Evolutionary conservation across 2,888 invertebrate genomes (phyloP).

Genomic region (Tillus elongatus): DNA sequence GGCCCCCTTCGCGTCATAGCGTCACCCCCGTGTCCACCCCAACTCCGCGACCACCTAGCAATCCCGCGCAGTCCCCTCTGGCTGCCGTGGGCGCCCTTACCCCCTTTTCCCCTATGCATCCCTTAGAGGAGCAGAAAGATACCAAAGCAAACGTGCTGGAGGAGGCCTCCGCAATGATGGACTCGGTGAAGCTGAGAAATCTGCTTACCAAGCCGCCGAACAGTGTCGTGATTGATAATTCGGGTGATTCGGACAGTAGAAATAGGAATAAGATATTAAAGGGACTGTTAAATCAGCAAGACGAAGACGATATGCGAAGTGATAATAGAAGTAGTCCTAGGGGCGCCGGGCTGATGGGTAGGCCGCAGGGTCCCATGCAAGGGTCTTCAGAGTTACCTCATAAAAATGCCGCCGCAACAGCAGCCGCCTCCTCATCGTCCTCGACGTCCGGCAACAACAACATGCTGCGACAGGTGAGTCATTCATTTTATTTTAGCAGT

Average conservation of each 20-base stretch:
- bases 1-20: slow-evolving; percentile 58
- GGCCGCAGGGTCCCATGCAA: slow-evolving; percentile 37
- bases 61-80: slow-evolving; percentile 42
- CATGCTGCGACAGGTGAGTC: slow-evolving; percentile 56
- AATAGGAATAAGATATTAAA: slow-evolving; percentile 49
- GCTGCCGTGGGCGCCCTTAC: slow-evolving; percentile 40
- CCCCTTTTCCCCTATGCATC: slow-evolving; percentile 42
- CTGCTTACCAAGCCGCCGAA: slow-evolving; percentile 48
- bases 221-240: slow-evolving; percentile 30
- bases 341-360: slow-evolving; percentile 33
- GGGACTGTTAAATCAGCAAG: slow-evolving; percentile 57
- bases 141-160: slow-evolving; percentile 44
- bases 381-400: slow-evolving; percentile 39
- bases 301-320: slow-evolving; percentile 49
- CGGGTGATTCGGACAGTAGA: slow-evolving; percentile 36
- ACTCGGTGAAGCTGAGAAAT: slow-evolving; percentile 51
- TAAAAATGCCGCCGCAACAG: slow-evolving; percentile 15
- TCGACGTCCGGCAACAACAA: slow-evolving; percentile 42
- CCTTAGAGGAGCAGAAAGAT: slow-evolving; percentile 42
- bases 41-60: slow-evolving; percentile 50
- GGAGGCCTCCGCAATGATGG: slow-evolving; percentile 36
- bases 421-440: slow-evolving; percentile 23
- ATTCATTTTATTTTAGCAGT: no score
- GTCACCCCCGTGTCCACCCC: slow-evolving; percentile 53
- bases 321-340: slow-evolving; percentile 42